Evolutionary conservation across 2,888 invertebrate genomes (phyloP), one percentile per base, ranked within the genome.

Genomic region (Macrophya alboannulata): DNA sequence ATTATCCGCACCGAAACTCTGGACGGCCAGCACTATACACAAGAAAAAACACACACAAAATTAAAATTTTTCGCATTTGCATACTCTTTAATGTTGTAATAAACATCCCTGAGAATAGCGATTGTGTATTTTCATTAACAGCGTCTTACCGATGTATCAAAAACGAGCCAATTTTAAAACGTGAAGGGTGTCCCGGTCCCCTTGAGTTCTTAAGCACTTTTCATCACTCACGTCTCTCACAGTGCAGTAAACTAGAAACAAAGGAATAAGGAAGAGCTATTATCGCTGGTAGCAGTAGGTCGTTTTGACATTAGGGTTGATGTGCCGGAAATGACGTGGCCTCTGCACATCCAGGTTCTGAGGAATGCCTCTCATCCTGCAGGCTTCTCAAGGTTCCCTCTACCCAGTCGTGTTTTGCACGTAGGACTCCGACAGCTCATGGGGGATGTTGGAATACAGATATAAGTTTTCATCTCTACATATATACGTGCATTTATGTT

Each of bases 251-350:
- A 8, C 55, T n/a, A 8, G 8, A 4, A 55, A 55, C 55, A n/a
- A 55, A n/a, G n/a, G 17, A 17, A 55, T 55, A 55, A 55, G 8
- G n/a, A 55, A 55, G 31, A 31, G 8, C 55, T n/a, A 8, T 55
- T 55, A n/a, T n/a, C n/a, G 8, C 1, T n/a, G n/a, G n/a, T 55
- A 55, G 55, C n/a, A 8, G 17, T 55, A n/a, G 6, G 55, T 8
- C 55, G 55, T 55, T n/a, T 55, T 55, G 55, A n/a, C 55, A 8
- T 17, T 55, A n/a, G 55, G 8, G 55, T n/a, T 55, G 55, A 55
- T 55, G 10, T 55, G 55, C 55, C 55, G 55, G 55, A 55, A 55
- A 55, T 55, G 55, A 55, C 55, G 55, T n/a, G n/a, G 55, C n/a
- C 55, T 1, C n/a, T 55, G 55, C 55, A 55, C 55, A 55, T 55